These are phyloP conservation scores for Spongilla lacustris DNA, from an alignment of 37 sponge, comb jelly and placozoan species.

Conservation along the genomic window DNA sequence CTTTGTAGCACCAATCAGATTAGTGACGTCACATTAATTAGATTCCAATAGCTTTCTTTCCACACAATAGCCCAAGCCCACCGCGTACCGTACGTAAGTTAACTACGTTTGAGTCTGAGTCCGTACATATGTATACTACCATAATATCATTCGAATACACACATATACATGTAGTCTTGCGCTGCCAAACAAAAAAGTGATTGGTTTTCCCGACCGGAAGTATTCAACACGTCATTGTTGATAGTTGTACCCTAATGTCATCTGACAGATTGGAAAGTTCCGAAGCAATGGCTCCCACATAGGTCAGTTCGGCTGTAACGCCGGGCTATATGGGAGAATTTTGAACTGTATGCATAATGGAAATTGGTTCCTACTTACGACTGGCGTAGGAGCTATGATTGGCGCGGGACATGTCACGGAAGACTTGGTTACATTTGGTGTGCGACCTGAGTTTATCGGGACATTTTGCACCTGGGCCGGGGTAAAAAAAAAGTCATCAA, in stretches of 20 bases:
- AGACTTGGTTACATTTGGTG: neutral
- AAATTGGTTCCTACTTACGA: neutral
- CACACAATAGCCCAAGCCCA: no score
- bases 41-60: no score
- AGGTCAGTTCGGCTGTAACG: neutral
- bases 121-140: neutral
- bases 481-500: neutral
- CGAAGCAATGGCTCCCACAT: neutral
- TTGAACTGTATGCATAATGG: neutral
- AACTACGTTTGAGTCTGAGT: no score
- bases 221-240: neutral
- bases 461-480: neutral
- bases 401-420: neutral
- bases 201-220: no score
- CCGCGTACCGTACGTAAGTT: no score
- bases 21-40: no score
- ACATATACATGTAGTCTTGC: no score
- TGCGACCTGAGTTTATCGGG: conserved; percentile 13
- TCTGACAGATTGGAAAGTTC: neutral
- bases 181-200: no score
- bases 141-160: neutral
- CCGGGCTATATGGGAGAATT: neutral
- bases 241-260: neutral
- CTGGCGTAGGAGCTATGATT: neutral
- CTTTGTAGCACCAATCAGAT: no score